Evolutionary conservation across 1,140 invertebrate species (phyloP).

Genomic region (Magallana gigas): DNA sequence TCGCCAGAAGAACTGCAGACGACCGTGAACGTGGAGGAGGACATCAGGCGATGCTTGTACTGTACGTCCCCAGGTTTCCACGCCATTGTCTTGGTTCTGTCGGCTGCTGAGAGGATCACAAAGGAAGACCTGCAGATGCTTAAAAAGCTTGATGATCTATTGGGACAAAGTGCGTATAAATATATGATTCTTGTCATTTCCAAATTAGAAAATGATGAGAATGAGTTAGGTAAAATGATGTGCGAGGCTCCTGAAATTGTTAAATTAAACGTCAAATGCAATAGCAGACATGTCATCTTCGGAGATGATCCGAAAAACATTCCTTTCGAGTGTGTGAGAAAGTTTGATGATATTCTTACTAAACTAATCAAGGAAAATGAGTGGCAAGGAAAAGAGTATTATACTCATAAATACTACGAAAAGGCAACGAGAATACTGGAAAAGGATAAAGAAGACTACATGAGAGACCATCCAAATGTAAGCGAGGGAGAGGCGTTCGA

Average conservation of each 20-base stretch:
- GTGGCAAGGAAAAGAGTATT: background rate
- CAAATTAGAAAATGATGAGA: conserved; percentile 11
- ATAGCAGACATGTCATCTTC: background rate
- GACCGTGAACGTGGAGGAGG: background rate
- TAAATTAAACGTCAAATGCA: conserved; percentile 6
- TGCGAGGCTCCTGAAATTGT: background rate
- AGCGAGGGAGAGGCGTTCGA: background rate
- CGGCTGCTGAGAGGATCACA: background rate
- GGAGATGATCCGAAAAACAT: background rate
- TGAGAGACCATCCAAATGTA: background rate
- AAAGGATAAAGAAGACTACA: conserved; percentile 18
- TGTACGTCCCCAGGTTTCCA: conserved; percentile 4
- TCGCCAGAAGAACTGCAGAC: background rate
- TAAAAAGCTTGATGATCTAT: background rate
- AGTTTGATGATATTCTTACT: conserved; percentile 1
- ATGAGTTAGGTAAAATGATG: background rate
- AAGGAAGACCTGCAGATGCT: background rate
- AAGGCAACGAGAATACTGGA: background rate
- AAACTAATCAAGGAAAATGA: conserved; percentile 3
- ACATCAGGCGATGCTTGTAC: conserved; percentile 10
- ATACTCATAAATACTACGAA: conserved; percentile 14
- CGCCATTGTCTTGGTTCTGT: conserved; percentile 20
- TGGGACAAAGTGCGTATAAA: background rate
- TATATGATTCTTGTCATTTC: conserved; percentile 14
- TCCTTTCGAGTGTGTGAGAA: background rate